phyloP scores from a whole-genome alignment of 2,888 invertebrate genomes.

The Cantharis rustica region DNA sequence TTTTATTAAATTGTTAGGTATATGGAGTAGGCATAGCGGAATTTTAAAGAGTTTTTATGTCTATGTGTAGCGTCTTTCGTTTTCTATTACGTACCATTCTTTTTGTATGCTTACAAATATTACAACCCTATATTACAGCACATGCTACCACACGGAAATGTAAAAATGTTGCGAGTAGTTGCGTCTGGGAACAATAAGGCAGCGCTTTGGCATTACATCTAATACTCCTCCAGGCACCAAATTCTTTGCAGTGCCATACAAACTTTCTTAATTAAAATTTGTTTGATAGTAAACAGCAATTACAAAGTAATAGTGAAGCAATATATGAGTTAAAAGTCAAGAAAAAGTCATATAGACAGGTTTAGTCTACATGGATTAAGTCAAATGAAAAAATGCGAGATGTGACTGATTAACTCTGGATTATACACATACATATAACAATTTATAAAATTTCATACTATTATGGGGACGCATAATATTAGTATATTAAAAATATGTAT shows the following conservation, averaged over 20 bases:
- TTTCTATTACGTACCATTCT: not conserved
- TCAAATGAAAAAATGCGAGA: constrained; percentile 35
- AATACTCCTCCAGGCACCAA: not conserved
- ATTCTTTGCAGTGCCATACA: not conserved
- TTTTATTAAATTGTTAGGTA: not conserved
- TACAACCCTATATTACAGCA: constrained; percentile 34
- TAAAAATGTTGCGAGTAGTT: constrained; percentile 8
- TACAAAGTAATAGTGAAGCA: not conserved
- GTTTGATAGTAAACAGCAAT: not conserved
- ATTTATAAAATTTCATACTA: constrained; percentile 42
- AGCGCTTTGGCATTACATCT: not conserved
- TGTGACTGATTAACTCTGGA: constrained; percentile 37
- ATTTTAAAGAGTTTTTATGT: not conserved
- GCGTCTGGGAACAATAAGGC: constrained; percentile 23
- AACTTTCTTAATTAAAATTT: not conserved
- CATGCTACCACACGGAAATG: constrained; percentile 16
- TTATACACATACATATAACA: constrained; percentile 46
- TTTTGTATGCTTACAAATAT: constrained; percentile 27
- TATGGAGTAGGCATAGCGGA: not conserved
- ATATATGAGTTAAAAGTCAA: not conserved
- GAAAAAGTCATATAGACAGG: constrained; percentile 13
- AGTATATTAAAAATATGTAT: constrained; percentile 18
- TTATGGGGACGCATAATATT: not conserved
- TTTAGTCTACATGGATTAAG: constrained; percentile 13
- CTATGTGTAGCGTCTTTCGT: not conserved